Base-by-base conservation (phyloP, 37 sponge, comb jelly and placozoan genomes). In the Bolinopsis microptera region DNA sequence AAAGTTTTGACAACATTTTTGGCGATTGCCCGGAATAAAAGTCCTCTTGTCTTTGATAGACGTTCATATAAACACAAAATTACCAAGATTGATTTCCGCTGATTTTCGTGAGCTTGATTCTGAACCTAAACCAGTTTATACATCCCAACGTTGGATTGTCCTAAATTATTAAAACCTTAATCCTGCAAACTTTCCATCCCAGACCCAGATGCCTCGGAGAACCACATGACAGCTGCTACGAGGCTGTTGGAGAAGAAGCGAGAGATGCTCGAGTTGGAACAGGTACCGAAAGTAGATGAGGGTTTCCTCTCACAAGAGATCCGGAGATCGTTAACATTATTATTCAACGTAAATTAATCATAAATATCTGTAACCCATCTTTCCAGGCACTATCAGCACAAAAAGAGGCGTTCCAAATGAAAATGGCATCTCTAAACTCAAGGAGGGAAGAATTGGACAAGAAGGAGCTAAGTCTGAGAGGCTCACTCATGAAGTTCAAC, bases 201-300 rank as follows among this genome's bases (percentile, higher is more conserved):
- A 77, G 80, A 32, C 33, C 32, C 80, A 32, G 80, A 77, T 32
- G 37, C 3, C 2, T 77, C 80, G 1, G 80, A 77, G 36, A 77
- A 77, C 34, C 80, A 77, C 80, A 77, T 77, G 80, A 77, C 80
- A 35, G 80, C 80, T 21, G 80, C 80, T 3, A 77, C 80, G 35
- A 28, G 80, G 37, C 80, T 77, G 80, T 18, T 77, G 36, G 80
- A 77, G 37, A 77, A 77, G 80, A 77, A 77, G 80, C 34, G 80
- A 32, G 80, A 77, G 80, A 77, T 77, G 80, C 18, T 77, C 21
- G 80, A 77, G 80, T 32, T 77, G 80, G 80, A 77, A 35, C 80
- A 77, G 80, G 80, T 77, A n/a, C n/a, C n/a, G n/a, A n/a, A n/a
- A n/a, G n/a, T n/a, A n/a, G n/a, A n/a, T n/a, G n/a, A n/a, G n/a